phyloP scores from a whole-genome alignment of 2,113 vertebrate genomes.

The Corydoras maculifer region DNA sequence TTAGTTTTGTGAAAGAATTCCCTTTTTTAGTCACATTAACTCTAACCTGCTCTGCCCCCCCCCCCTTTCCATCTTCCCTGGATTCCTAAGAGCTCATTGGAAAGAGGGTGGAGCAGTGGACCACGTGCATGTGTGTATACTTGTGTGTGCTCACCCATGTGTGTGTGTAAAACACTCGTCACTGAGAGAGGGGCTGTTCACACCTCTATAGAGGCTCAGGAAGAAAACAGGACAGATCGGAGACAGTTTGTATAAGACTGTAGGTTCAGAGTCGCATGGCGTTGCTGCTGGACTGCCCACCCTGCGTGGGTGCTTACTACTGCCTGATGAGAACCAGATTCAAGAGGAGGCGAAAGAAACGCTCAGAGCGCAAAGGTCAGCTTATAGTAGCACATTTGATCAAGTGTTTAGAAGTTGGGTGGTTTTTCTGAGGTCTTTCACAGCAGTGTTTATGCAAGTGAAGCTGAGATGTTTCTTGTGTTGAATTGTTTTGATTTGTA shows the following conservation, averaged over 20 bases:
- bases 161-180: slow-evolving; percentile 1
- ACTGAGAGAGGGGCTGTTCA: slow-evolving; percentile 15
- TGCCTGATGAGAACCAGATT: slow-evolving; percentile 53
- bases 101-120: slow-evolving; percentile 25
- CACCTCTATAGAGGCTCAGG: slow-evolving; percentile 23
- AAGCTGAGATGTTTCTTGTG: too few species aligned
- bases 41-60: too few species aligned
- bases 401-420: not conserved
- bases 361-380: slow-evolving; percentile 76
- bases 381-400: not conserved
- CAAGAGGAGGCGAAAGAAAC: slow-evolving; percentile 72
- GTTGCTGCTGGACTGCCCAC: slow-evolving; percentile 44
- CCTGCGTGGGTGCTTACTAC: slow-evolving; percentile 58
- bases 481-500: too few species aligned
- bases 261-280: slow-evolving; percentile 55
- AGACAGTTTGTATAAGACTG: not conserved
- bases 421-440: not conserved
- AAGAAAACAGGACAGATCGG: slow-evolving; percentile 10
- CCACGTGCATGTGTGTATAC: slow-evolving; percentile 24
- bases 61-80: too few species aligned
- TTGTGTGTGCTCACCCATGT: slow-evolving; percentile 6
- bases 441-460: too few species aligned
- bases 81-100: too few species aligned
- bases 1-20: too few species aligned
- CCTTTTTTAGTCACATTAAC: too few species aligned